Base-by-base conservation (phyloP, 2,888 invertebrate species). In the Dolichopus griseipennis region DNA sequence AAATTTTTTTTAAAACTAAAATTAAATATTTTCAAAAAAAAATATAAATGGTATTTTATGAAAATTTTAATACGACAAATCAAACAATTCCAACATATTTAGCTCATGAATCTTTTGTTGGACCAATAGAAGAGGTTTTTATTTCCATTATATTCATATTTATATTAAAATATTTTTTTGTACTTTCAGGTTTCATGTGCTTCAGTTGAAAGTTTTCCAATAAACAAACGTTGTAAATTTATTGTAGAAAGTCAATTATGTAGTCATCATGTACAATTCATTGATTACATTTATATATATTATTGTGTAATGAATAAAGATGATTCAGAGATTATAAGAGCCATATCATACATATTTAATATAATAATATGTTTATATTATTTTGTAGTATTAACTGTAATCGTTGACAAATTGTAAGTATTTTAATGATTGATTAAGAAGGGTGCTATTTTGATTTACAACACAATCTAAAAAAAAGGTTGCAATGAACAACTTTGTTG, bases 351-450 rank as follows among this genome's bases (percentile, higher is more conserved):
- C 9, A 12, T 72, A 5, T 9, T 72, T 0, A 65, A 75, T 12
- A 65, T 74, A 15, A 66, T 70, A 0, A 66, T 73, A 18, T 70
- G 70, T 22, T 67, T 83, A 2, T 81, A 85, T 68, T 76, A 86
- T 67, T 87, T 86, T 72, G 74, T 84, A 61, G 82, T 83, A 22
- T 77, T 87, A 65, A 86, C 84, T 3, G 81, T 81, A 3, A 83
- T 84, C 1, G 84, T 86, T 1, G 86, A 87, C 75, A 83, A 83
- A 77, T 86, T 85, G 87, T 87, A 79, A 83, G 82, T 65, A 15
- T 1, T n/a, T n/a, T n/a, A n/a, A n/a, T n/a, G n/a, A n/a, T n/a
- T n/a, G n/a, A n/a, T n/a, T n/a, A n/a, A n/a, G n/a, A n/a, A n/a
- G n/a, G n/a, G n/a, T n/a, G n/a, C n/a, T n/a, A n/a, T n/a, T n/a